These are phyloP conservation scores for Apis laboriosa DNA, from an alignment of 1,140 invertebrate species.

Conservation along the genomic window DNA sequence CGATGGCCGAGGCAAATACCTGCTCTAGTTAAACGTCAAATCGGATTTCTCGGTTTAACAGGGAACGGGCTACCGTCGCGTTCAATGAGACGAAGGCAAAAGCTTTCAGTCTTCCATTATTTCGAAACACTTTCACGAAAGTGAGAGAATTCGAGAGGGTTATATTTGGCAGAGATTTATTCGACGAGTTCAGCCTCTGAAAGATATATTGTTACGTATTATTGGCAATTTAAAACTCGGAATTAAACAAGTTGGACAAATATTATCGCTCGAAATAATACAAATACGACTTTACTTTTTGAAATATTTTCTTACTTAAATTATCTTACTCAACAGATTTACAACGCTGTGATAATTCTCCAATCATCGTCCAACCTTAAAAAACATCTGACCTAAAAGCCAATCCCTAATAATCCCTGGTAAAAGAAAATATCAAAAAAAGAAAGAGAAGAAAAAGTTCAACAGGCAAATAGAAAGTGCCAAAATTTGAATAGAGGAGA, in stretches of 20 bases:
- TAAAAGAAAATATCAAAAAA: too few species aligned
- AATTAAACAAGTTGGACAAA: too few species aligned
- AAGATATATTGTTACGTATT: neutral
- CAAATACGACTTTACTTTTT: too few species aligned
- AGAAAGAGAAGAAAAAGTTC: neutral
- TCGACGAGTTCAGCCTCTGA: neutral
- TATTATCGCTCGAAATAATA: too few species aligned
- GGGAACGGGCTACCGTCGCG: conserved; percentile 19
- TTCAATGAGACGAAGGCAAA: neutral
- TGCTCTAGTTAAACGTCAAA: conserved; percentile 75
- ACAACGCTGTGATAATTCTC: too few species aligned
- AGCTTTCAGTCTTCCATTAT: neutral
- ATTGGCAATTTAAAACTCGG: neutral
- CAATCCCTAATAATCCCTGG: too few species aligned
- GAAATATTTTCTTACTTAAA: too few species aligned
- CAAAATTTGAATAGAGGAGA: neutral
- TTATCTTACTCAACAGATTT: too few species aligned
- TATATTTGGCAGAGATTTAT: neutral
- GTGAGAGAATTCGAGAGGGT: neutral
- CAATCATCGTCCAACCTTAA: too few species aligned
- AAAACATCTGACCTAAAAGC: too few species aligned
- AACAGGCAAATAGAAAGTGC: neutral
- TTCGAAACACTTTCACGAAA: neutral
- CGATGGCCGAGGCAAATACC: conserved; percentile 55
- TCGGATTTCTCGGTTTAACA: conserved; percentile 16